Base-by-base conservation (phyloP, 2,113 vertebrate species). In the Nibea coibor region DNA sequence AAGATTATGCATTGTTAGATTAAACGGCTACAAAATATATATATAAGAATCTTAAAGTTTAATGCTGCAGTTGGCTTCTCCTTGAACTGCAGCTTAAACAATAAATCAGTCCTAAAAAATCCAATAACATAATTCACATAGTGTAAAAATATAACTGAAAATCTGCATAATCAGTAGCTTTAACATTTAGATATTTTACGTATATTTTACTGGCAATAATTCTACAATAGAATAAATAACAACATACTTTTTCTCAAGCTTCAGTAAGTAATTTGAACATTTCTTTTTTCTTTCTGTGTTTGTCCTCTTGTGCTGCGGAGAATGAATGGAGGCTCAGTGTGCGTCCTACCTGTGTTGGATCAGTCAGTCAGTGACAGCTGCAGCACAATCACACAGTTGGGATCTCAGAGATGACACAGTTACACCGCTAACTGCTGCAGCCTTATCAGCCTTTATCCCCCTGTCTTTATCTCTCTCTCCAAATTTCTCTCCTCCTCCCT, bases 401-500 rank as follows among this genome's bases (percentile, higher is more conserved):
- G 78, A 88, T 79, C 82, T 84, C 71, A 58, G 12, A 50, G 73
- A 78, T 78, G 83, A 84, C 17, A 50, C 71, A 53, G 72, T 70
- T 62, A 58, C 48, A 16, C 77, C 42, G n/a, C 76, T 59, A 58
- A 87, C 69, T 74, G 59, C 17, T 70, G 72, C 56, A 88, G 85
- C 77, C 83, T 91, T 87, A 93, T 92, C 93, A 86, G 72, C 83
- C 79, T 92, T 81, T 85, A 84, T 77, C 75, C 84, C 39, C 78
- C 80, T 48, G 53, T 80, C 90, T 90, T 81, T 94, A 93, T 94
- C 85, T 88, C 75, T 80, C 75, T 73, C 59, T 86, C 91, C 89
- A 92, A 87, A 82, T 87, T 80, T 80, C 84, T 93, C 74, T 92
- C 92, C 92, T 92, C 92, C 83, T 72, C 73, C 61, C 77, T 47